Base-by-base conservation (phyloP, 1,140 invertebrate genomes). In the Euwallacea fornicatus region DNA sequence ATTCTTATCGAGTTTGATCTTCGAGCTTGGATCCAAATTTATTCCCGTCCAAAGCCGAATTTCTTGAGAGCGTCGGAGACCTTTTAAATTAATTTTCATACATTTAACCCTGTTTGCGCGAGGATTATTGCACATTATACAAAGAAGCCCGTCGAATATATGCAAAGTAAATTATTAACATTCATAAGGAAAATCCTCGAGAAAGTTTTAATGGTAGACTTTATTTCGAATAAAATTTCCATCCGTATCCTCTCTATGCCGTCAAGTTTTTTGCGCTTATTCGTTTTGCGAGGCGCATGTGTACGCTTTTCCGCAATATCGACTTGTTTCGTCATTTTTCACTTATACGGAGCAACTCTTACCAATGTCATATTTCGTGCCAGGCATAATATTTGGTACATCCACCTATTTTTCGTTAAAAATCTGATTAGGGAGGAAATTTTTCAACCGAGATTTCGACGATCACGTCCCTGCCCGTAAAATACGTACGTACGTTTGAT, bases 161-260 rank as follows among this genome's bases (percentile, higher is more conserved):
- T 80, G 79, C 79, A 80, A 80, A 80, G 77, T 80, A 78, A 79
- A 80, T 80, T 79, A 80, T 80, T 80, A 80, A 79, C 79, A 80
- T 80, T 80, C 79, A 79, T 79, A 79, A 80, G 78, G 76, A 77
- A 79, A 79, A 77, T 77, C 75, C 78, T 76, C 72, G 74, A 70
- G 68, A 76, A 76, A 79, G 76, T 78, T 80, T 79, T 79, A 79
- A 80, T 77, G 76, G 76, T 70, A 61, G 74, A 77, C 77, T 78
- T 76, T 78, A 76, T 76, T 79, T 79, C 79, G 78, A 77, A 79
- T 79, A 79, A 77, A 80, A 80, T 80, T 80, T 80, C 79, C 79
- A 80, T 80, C 79, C 77, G 76, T 78, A 77, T 78, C 68, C 76
- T 75, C 44, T 63, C 66, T 72, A 62, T 67, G 15, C 71, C 71